Conservation (phyloP, 1,140 invertebrate species). For the Ctenoplectra terminalis region DNA sequence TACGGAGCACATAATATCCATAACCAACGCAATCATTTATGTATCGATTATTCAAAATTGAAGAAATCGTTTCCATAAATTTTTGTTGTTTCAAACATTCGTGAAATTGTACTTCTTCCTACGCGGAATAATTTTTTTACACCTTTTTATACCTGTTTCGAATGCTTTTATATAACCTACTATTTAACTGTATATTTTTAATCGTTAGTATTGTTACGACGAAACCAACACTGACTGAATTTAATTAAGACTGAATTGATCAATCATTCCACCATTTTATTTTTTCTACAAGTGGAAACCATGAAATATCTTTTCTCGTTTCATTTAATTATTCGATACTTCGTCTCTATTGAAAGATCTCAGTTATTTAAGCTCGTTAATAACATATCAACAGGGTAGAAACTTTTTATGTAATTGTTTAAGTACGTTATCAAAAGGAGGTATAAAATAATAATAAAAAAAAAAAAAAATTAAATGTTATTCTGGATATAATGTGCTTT, state of each 20-base stretch:
- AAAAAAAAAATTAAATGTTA: not conserved
- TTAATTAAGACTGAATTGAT: not conserved
- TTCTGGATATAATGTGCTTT: conserved; percentile 37
- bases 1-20: conserved; percentile 40
- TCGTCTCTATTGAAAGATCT: not conserved
- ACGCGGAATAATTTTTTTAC: too few relatives aligned
- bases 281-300: not conserved
- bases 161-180: too few relatives aligned
- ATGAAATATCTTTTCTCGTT: too few relatives aligned
- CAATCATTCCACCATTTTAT: not conserved
- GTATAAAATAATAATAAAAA: not conserved
- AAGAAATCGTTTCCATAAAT: not conserved
- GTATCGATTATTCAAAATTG: not conserved
- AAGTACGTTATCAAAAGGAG: too few relatives aligned
- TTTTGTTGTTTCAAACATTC: not conserved
- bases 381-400: not conserved
- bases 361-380: not conserved
- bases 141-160: too few relatives aligned
- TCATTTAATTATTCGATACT: not conserved
- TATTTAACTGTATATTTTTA: not conserved
- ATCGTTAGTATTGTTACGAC: not conserved
- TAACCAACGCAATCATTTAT: not conserved
- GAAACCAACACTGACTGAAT: not conserved
- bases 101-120: not conserved
- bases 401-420: too few relatives aligned